Evolutionary conservation across 2,113 vertebrate genomes (phyloP).

Genomic region (Bos javanicus): DNA sequence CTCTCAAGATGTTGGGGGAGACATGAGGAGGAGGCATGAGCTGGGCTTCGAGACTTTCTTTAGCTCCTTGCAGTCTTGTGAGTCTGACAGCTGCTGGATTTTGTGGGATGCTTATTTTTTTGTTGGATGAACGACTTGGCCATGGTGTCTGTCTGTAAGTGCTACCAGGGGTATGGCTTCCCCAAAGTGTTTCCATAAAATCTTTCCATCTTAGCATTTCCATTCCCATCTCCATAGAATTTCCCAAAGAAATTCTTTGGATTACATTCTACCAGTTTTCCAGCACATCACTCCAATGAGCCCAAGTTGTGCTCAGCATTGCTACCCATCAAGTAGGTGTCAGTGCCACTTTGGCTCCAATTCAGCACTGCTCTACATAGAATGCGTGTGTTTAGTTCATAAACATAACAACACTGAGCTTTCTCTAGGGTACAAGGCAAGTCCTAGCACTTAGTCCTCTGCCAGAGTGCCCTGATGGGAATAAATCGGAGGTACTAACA

Average conservation of each 20-base stretch:
- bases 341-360: neutral
- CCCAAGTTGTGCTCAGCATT: accelerated
- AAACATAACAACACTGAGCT: conserved; percentile 3
- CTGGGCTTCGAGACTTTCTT: neutral
- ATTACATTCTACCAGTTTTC: neutral
- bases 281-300: neutral
- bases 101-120: neutral
- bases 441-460: neutral
- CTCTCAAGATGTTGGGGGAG: neutral
- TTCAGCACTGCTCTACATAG: neutral
- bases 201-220: neutral
- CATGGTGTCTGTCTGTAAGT: neutral
- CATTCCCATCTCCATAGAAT: neutral
- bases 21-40: neutral
- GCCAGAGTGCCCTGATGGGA: neutral
- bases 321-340: neutral
- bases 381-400: neutral
- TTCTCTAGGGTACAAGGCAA: conserved; percentile 49
- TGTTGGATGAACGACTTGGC: neutral
- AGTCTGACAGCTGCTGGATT: neutral
- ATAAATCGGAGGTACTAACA: conserved; percentile 51
- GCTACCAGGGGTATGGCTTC: neutral
- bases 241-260: neutral
- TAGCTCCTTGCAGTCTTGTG: neutral
- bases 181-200: neutral